phyloP scores from a whole-genome alignment of 2,113 vertebrate species.

The Oceanites oceanicus region DNA sequence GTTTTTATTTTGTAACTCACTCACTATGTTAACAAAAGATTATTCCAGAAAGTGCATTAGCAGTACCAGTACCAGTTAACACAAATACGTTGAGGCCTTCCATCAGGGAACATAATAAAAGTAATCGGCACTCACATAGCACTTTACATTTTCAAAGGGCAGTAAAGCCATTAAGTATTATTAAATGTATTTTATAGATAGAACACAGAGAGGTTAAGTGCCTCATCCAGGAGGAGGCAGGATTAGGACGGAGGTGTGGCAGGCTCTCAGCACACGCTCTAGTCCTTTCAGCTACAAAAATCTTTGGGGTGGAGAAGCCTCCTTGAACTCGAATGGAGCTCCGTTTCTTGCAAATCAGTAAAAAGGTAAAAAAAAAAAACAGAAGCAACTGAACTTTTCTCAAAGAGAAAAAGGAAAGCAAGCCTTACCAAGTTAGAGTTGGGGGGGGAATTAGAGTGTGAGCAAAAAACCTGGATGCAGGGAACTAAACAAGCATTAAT shows the following conservation, averaged over 20 bases:
- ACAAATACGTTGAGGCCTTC: conserved; percentile 11
- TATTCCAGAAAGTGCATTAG: conserved; percentile 58
- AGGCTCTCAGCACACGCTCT: neutral
- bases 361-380: neutral
- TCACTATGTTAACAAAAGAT: conserved; percentile 25
- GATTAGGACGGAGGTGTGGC: conserved; percentile 1
- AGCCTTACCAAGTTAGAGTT: neutral
- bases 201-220: conserved; percentile 33
- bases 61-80: conserved; percentile 14
- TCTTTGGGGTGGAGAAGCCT: neutral
- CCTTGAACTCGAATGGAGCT: neutral
- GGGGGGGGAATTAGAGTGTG: fast-evolving
- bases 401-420: neutral
- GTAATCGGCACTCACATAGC: conserved; percentile 41
- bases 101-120: conserved; percentile 50
- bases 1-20: neutral
- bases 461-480: neutral
- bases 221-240: conserved; percentile 3
- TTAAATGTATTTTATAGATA: conserved; percentile 54
- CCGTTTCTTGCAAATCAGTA: neutral
- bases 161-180: conserved; percentile 58
- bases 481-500: neutral
- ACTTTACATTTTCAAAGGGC: conserved; percentile 46
- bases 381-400: neutral
- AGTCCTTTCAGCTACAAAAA: neutral